phyloP scores from a whole-genome alignment of 2,888 invertebrate genomes.

The Synergus itoensis region DNA sequence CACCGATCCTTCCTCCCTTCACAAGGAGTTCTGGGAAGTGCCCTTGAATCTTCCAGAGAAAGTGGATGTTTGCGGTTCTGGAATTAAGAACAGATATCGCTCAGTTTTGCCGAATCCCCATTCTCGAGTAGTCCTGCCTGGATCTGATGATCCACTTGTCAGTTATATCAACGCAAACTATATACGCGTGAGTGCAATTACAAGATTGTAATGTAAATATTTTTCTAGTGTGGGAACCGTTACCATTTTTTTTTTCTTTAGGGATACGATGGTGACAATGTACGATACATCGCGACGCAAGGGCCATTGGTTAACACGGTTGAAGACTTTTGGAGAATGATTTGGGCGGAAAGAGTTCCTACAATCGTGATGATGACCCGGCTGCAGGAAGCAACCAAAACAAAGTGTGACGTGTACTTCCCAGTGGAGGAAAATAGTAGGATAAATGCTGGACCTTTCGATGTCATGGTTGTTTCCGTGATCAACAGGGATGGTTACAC shows the following conservation, averaged over 20 bases:
- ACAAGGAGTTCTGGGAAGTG: slow-evolving; percentile 96
- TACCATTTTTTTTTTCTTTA: slow-evolving; percentile 71
- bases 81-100: slow-evolving; percentile 93
- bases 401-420: slow-evolving; percentile 94
- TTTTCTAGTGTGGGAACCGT: not conserved
- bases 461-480: slow-evolving; percentile 78
- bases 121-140: slow-evolving; percentile 87
- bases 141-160: slow-evolving; percentile 80
- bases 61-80: slow-evolving; percentile 92
- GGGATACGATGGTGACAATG: slow-evolving; percentile 94
- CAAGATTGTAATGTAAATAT: slow-evolving; percentile 8
- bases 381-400: slow-evolving; percentile 88
- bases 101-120: slow-evolving; percentile 94
- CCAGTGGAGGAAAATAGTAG: slow-evolving; percentile 80
- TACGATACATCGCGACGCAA: slow-evolving; percentile 94
- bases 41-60: slow-evolving; percentile 95
- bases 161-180: slow-evolving; percentile 97
- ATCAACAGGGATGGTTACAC: slow-evolving; percentile 80
- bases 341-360: slow-evolving; percentile 81
- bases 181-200: slow-evolving; percentile 84
- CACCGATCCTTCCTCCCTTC: slow-evolving; percentile 80
- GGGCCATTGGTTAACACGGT: slow-evolving; percentile 94
- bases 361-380: slow-evolving; percentile 95
- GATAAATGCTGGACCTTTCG: slow-evolving; percentile 77
- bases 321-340: slow-evolving; percentile 95